phyloP scores from a whole-genome alignment of 2,797 vertebrate genomes.

The Sitta carolinensis region DNA sequence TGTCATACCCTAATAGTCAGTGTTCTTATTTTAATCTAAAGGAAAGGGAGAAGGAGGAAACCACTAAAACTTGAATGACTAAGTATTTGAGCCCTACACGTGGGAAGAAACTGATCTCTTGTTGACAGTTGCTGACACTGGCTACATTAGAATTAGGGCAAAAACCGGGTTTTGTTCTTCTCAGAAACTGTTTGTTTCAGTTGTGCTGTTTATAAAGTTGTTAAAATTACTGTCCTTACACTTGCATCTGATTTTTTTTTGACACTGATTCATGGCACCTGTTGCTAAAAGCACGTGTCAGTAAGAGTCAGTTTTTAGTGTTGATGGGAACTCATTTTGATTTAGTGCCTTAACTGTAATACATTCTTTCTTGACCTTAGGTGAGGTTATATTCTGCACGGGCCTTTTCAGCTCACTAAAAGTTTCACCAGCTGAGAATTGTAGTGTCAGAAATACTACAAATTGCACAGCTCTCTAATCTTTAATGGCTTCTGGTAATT shows the following conservation, averaged over 20 bases:
- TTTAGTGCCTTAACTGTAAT: background rate
- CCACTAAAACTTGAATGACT: background rate
- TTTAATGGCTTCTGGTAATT: background rate
- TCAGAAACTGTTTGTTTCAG: background rate
- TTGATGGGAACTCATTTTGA: background rate
- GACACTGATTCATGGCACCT: constrained; percentile 5
- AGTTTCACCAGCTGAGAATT: background rate
- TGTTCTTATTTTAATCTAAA: background rate
- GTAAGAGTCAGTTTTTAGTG: background rate
- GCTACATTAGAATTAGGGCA: background rate
- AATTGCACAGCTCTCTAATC: background rate
- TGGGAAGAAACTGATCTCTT: background rate
- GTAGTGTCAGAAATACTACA: background rate
- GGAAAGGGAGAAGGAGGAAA: too few relatives aligned
- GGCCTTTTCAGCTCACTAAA: background rate
- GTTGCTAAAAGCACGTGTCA: background rate
- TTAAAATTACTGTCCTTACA: background rate
- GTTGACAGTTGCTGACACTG: background rate
- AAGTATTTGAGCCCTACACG: background rate
- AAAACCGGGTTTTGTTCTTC: background rate
- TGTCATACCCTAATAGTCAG: background rate
- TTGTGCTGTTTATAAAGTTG: background rate
- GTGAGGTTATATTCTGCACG: background rate
- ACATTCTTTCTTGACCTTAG: background rate
- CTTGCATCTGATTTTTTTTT: background rate